Evolutionary conservation across 2,888 invertebrate species (phyloP).

Genomic region (Cacoxenus indagator): DNA sequence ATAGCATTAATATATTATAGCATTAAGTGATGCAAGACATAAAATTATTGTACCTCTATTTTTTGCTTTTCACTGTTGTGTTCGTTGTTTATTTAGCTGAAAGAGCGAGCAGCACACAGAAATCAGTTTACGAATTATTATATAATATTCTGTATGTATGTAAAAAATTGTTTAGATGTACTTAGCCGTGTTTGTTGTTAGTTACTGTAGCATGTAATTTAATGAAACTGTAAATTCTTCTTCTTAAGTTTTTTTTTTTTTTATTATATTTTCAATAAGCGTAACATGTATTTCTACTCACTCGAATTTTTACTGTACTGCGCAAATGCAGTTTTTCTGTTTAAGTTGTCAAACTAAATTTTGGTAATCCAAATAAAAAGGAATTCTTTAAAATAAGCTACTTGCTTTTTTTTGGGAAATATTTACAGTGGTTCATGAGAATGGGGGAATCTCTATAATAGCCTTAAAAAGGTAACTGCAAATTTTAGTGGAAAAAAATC

Average conservation of each 20-base stretch:
- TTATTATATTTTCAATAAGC: too few relatives aligned
- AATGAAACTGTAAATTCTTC: neutral
- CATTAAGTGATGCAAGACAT: too few relatives aligned
- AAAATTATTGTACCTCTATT: too few relatives aligned
- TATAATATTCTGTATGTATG: neutral
- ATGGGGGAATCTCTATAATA: too few relatives aligned
- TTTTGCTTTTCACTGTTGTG: too few relatives aligned
- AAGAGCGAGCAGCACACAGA: too few relatives aligned
- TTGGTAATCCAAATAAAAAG: neutral
- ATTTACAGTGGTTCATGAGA: too few relatives aligned
- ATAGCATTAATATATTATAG: neutral
- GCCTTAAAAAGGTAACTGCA: too few relatives aligned
- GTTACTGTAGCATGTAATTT: constrained; percentile 25
- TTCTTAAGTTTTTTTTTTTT: neutral
- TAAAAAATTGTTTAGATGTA: constrained; percentile 13
- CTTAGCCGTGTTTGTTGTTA: constrained; percentile 8
- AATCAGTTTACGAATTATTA: constrained; percentile 1
- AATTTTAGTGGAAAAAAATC: too few relatives aligned
- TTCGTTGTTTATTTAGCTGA: too few relatives aligned
- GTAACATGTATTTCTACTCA: neutral
- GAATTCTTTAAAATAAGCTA: neutral
- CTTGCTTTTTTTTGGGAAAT: too few relatives aligned
- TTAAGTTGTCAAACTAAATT: neutral
- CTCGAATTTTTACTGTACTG: neutral
- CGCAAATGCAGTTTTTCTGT: neutral